Evolutionary conservation across 64 coral and sea anemone species (phyloP), one percentile per base, ranked within the genome.

Genomic region (Montipora cactus): DNA sequence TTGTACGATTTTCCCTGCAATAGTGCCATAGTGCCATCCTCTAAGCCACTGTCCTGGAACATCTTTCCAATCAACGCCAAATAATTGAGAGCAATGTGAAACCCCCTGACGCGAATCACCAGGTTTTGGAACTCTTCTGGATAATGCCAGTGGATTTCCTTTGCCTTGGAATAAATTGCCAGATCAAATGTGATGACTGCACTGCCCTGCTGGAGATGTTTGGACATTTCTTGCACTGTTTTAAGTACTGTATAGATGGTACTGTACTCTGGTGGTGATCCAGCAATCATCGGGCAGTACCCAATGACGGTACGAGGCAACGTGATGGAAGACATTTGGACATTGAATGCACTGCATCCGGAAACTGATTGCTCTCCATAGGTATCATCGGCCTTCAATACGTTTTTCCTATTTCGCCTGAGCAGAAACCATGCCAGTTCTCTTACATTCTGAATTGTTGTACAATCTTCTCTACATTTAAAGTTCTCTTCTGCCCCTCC

Each of bases 241-340:
- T 87, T 87, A 23, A 79, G 46, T 25, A 87, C 8, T 0, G 69
- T 77, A 44, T 86, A 86, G 15, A 92, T 87, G 3, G 47, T 92
- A 47, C 81, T 86, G 25, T 76, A 86, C 21, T 92, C 71, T 44
- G 52, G 66, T 51, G 81, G 69, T 5, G 91, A 85, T 0, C 71
- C 57, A 86, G 58, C 53, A 28, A 77, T 78, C n/a, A 92, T 55
- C 49, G 91, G 81, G 50, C 50, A 92, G 53, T 77, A 92, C 0
- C 91, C 91, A 92, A 80, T 80, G 59, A 25, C 22, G 75, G 75
- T 90, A 37, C 28, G 64, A 5, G 48, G 55, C 13, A 9, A 57
- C 55, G 3, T 23, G 5, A 16, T 44, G 3, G 3, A 45, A 46
- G 75, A 28, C 5, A 90, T 58, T 23, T 28, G 64, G 21, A 22